These are phyloP conservation scores for Prionailurus viverrinus DNA, from an alignment of 2,113 vertebrate species.

Conservation along the genomic window DNA sequence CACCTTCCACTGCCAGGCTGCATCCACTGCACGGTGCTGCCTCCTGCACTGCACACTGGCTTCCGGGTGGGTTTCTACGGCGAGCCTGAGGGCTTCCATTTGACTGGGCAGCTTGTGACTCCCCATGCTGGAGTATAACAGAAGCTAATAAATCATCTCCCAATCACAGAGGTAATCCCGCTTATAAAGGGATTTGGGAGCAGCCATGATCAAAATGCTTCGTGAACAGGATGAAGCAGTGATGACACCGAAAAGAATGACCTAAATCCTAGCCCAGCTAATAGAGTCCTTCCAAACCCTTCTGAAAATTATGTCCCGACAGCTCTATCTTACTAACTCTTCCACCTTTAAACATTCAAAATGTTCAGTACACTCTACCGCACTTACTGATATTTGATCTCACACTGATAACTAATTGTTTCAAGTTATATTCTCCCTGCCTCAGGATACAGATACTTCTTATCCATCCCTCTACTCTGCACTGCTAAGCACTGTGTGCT, in stretches of 20 bases:
- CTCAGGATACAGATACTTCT: background rate
- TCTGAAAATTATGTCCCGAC: constrained; percentile 1
- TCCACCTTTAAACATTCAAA: constrained; percentile 19
- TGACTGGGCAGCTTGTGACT: background rate
- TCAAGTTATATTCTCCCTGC: constrained; percentile 17
- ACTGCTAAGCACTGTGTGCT: background rate
- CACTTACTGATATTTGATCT: background rate
- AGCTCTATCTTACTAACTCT: background rate
- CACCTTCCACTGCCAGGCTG: background rate
- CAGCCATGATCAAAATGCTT: constrained; percentile 54
- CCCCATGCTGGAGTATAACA: background rate
- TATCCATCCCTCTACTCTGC: background rate
- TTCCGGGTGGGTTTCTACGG: background rate
- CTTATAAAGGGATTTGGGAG: constrained; percentile 11
- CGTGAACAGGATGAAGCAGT: background rate
- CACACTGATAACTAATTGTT: background rate
- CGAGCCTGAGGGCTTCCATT: background rate
- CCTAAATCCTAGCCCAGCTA: background rate
- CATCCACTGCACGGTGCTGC: background rate
- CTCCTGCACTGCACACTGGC: background rate
- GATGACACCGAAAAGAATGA: background rate
- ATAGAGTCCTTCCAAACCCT: background rate
- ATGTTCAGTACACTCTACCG: background rate
- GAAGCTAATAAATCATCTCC: background rate
- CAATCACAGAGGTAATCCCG: constrained; percentile 15